A percentile compares a stretch with the other conserved stretches of the same genome.
phyloP scores from a whole-genome alignment of 1,140 invertebrate genomes.

The Doryteuthis pealeii region DNA sequence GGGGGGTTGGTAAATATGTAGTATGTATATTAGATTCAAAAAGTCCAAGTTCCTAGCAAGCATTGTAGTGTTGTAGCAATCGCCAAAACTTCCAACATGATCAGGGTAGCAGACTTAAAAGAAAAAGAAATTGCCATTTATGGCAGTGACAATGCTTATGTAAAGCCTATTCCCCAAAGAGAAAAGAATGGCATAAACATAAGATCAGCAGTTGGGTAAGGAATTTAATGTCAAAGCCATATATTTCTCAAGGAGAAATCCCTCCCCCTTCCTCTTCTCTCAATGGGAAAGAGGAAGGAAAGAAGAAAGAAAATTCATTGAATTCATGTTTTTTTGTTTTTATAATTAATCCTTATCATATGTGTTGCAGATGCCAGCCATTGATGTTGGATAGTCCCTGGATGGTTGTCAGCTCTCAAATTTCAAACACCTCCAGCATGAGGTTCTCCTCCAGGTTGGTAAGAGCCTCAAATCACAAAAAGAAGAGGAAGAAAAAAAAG shows the following conservation, averaged over 20 bases:
- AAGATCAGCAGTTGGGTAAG: not conserved
- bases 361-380: not conserved
- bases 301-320: not conserved
- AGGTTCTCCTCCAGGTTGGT: not conserved
- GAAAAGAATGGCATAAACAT: not conserved
- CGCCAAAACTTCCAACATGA: too few relatives aligned
- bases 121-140: not conserved
- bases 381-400: too few relatives aligned
- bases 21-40: too few relatives aligned
- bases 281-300: not conserved
- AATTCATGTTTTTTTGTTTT: not conserved
- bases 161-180: not conserved
- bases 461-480: not conserved
- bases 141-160: too few relatives aligned
- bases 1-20: too few relatives aligned
- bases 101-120: not conserved
- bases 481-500: not conserved
- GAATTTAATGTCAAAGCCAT: not conserved
- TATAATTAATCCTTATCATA: constrained; percentile 5
- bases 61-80: too few relatives aligned
- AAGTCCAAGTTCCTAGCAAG: too few relatives aligned
- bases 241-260: too few relatives aligned
- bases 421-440: not conserved
- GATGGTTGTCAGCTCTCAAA: not conserved
- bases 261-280: not conserved